These are phyloP conservation scores for Brienomyrus longianalis DNA, from an alignment of 2,113 vertebrate species.

Conservation along the genomic window DNA sequence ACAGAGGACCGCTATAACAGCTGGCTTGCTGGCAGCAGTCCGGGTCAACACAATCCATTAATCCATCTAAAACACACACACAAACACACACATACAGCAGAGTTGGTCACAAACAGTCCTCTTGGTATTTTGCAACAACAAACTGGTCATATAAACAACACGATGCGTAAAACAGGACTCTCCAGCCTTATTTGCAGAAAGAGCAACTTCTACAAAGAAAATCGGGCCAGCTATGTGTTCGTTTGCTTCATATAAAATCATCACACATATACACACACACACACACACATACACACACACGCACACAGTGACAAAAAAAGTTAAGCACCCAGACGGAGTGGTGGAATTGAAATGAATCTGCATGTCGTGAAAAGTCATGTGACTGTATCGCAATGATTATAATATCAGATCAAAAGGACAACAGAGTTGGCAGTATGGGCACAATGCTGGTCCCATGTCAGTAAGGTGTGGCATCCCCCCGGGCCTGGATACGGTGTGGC, in stretches of 20 bases:
- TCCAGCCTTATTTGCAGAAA: neutral
- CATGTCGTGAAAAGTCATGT: no score
- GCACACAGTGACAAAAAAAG: no score
- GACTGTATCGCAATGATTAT: no score
- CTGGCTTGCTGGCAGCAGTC: constrained; percentile 92
- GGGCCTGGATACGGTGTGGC: no score
- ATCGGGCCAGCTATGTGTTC: neutral
- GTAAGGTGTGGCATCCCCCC: no score
- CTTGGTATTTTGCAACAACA: neutral
- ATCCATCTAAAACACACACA: constrained; percentile 69
- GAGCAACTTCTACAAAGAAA: neutral
- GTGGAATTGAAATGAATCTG: no score
- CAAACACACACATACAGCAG: constrained; percentile 33
- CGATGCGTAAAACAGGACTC: neutral
- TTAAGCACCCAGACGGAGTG: no score
- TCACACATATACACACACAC: no score
- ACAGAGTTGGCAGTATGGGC: no score
- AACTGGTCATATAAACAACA: constrained; percentile 1
- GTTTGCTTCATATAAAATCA: neutral
- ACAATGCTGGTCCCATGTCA: no score
- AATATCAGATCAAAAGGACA: no score
- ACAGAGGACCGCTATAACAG: constrained; percentile 81
- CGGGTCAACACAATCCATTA: constrained; percentile 90
- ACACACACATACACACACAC: no score
- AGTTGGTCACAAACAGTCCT: constrained; percentile 7